Evolutionary conservation across 2,797 vertebrate genomes (phyloP).

Genomic region (Gorsachius magnificus): DNA sequence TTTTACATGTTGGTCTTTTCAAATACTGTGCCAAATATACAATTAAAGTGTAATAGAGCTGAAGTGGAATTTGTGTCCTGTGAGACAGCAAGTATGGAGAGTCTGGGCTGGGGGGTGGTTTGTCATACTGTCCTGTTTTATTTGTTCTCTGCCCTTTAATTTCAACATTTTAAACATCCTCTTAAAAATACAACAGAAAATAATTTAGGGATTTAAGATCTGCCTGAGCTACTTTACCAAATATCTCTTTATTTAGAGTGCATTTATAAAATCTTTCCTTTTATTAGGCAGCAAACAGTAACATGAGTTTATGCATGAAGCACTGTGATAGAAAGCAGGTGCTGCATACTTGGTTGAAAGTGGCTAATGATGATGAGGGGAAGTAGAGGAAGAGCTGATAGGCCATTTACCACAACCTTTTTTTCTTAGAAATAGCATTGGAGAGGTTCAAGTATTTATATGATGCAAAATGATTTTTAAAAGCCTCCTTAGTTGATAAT

Average conservation of each 20-base stretch:
- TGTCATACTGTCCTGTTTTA: neutral
- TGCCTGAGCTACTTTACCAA: neutral
- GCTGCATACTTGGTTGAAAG: neutral
- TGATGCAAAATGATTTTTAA: neutral
- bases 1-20: neutral
- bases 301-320: neutral
- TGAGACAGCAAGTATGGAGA: rapidly evolving
- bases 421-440: neutral
- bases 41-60: neutral
- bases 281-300: neutral
- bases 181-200: neutral
- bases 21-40: no score
- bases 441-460: neutral
- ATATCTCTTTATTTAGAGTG: neutral
- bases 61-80: neutral
- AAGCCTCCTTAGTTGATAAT: neutral
- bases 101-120: neutral
- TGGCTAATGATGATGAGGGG: neutral
- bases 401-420: neutral
- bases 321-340: neutral
- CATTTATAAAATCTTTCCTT: neutral
- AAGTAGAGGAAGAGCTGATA: neutral
- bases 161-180: neutral
- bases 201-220: neutral
- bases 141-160: neutral